Conservation (phyloP, 2,888 invertebrate genomes). For the Nomada ruficornis region DNA sequence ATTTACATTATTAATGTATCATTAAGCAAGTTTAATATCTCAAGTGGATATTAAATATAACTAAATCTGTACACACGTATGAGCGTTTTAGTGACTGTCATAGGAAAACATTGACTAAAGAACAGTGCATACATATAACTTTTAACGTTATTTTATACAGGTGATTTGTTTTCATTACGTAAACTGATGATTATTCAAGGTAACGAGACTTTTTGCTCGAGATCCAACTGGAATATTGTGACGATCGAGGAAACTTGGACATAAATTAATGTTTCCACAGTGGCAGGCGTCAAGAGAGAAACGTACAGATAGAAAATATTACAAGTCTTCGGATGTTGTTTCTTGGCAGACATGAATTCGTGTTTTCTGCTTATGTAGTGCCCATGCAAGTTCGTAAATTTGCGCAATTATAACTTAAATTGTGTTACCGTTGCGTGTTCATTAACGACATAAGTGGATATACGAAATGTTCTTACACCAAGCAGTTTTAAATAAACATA, state of each 20-base stretch:
- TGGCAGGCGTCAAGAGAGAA: background rate
- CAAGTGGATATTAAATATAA: no score
- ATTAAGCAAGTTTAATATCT: no score
- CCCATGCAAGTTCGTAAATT: background rate
- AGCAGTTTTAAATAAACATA: no score
- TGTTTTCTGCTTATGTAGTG: background rate
- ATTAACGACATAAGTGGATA: background rate
- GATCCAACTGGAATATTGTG: background rate
- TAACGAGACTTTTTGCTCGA: background rate
- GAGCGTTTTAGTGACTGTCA: no score
- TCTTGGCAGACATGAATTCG: constrained; percentile 5
- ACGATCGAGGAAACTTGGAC: background rate
- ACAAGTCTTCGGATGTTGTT: background rate
- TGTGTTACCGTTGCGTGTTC: background rate
- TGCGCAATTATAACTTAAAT: constrained; percentile 14
- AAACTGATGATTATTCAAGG: constrained; percentile 10
- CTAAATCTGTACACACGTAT: no score
- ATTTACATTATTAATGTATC: no score
- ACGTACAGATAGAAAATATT: background rate
- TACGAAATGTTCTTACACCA: no score
- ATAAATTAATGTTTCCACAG: background rate
- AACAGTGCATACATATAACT: background rate
- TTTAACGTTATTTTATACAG: no score
- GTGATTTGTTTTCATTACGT: no score
- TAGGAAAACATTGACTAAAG: no score